Evolutionary conservation across 2,888 invertebrate species (phyloP).

Genomic region (Argynnis bischoffii): DNA sequence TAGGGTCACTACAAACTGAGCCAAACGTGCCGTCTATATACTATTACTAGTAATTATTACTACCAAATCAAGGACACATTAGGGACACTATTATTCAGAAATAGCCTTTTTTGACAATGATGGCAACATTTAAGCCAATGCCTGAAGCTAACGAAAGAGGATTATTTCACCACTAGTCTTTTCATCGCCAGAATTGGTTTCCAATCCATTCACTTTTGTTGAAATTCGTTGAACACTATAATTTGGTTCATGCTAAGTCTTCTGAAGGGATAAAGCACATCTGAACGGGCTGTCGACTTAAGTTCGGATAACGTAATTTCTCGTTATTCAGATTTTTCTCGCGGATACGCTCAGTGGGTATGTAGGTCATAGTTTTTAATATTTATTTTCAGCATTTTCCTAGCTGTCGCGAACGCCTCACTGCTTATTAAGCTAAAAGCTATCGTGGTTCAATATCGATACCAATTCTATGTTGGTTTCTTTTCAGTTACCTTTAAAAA

Average conservation of each 20-base stretch:
- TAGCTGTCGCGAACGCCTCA: conserved; percentile 17
- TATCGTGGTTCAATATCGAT: conserved; percentile 18
- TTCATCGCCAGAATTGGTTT: conserved; percentile 54
- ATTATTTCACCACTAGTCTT: conserved; percentile 53
- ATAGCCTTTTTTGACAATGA: not conserved
- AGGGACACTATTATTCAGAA: too few relatives aligned
- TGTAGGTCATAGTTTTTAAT: conserved; percentile 21
- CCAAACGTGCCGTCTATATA: too few relatives aligned
- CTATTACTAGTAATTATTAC: too few relatives aligned
- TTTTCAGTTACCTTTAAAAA: not conserved
- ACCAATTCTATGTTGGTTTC: conserved; percentile 4
- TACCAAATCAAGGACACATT: too few relatives aligned
- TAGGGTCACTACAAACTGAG: too few relatives aligned
- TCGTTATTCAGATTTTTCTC: conserved; percentile 20
- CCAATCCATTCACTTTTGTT: conserved; percentile 43
- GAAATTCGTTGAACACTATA: conserved; percentile 32
- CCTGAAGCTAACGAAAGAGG: conserved; percentile 43
- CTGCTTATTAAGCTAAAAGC: conserved; percentile 20
- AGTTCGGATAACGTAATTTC: conserved; percentile 15
- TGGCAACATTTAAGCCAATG: conserved; percentile 33
- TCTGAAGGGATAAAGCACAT: conserved; percentile 19
- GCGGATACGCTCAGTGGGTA: conserved; percentile 15
- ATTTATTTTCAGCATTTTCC: conserved; percentile 16
- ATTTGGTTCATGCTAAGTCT: conserved; percentile 16
- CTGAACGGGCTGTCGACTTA: conserved; percentile 12